Evolutionary conservation across 1,140 invertebrate genomes (phyloP).

Genomic region (Drosophila bifasciata): DNA sequence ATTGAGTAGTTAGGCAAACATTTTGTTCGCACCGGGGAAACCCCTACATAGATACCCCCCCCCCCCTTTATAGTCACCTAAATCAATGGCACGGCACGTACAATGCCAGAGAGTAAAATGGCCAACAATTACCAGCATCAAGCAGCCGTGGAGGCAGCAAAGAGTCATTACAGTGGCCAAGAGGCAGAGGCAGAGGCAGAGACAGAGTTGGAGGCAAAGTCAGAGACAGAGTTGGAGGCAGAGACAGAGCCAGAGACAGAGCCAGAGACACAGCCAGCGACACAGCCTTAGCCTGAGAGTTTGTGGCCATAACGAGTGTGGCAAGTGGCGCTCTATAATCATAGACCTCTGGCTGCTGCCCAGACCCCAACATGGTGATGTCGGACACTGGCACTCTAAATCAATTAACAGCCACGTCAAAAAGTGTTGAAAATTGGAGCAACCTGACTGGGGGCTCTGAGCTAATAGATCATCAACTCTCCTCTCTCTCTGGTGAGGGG

Average conservation of each 20-base stretch:
- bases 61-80: no score
- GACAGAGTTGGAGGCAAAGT: constrained; percentile 32
- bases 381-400: constrained; percentile 67
- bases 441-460: constrained; percentile 7
- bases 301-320: constrained; percentile 74
- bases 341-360: constrained; percentile 41
- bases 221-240: background rate
- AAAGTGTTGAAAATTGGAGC: constrained; percentile 82
- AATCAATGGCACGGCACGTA: constrained; percentile 67
- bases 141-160: constrained; percentile 14
- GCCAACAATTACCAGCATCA: constrained; percentile 55
- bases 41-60: no score
- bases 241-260: constrained; percentile 40
- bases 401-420: constrained; percentile 81
- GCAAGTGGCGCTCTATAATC: constrained; percentile 78
- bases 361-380: constrained; percentile 13
- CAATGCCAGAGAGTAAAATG: constrained; percentile 31
- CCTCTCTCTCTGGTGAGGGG: no score
- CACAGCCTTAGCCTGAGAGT: no score
- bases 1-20: constrained; percentile 74
- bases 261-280: constrained; percentile 33
- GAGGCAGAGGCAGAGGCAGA: no score
- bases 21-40: constrained; percentile 21
- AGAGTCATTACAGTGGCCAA: constrained; percentile 77
- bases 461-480: constrained; percentile 23